Evolutionary conservation across 2,888 invertebrate genomes (phyloP).

Genomic region (Apeira syringaria): DNA sequence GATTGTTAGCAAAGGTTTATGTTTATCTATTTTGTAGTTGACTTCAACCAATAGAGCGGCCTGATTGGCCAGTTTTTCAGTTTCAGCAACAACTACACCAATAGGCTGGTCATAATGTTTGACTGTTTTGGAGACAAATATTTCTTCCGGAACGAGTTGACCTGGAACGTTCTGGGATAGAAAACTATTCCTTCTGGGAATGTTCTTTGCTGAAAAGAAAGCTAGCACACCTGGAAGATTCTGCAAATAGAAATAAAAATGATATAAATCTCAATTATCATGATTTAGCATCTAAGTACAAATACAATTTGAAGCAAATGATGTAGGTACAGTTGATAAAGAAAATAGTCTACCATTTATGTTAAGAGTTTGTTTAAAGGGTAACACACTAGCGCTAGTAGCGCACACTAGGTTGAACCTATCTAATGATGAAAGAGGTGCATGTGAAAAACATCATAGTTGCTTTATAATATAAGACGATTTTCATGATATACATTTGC

Average conservation of each 20-base stretch:
- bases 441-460: no score
- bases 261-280: no score
- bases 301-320: no score
- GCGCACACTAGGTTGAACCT: no score
- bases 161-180: constrained; percentile 46
- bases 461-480: no score
- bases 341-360: no score
- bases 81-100: constrained; percentile 87
- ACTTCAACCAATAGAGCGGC: constrained; percentile 84
- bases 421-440: no score
- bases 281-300: no score
- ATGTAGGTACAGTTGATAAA: no score
- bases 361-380: no score
- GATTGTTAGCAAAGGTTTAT: constrained; percentile 54
- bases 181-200: constrained; percentile 87
- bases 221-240: constrained; percentile 85
- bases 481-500: no score
- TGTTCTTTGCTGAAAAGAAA: constrained; percentile 86
- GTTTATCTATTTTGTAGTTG: constrained; percentile 70
- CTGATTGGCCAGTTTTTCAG: constrained; percentile 77
- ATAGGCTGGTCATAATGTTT: constrained; percentile 87
- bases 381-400: no score
- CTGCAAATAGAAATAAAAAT: constrained; percentile 58
- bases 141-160: constrained; percentile 57
- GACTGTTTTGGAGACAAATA: constrained; percentile 79